Evolutionary conservation across 2,888 invertebrate genomes (phyloP).

Genomic region (Orchestes rusci): DNA sequence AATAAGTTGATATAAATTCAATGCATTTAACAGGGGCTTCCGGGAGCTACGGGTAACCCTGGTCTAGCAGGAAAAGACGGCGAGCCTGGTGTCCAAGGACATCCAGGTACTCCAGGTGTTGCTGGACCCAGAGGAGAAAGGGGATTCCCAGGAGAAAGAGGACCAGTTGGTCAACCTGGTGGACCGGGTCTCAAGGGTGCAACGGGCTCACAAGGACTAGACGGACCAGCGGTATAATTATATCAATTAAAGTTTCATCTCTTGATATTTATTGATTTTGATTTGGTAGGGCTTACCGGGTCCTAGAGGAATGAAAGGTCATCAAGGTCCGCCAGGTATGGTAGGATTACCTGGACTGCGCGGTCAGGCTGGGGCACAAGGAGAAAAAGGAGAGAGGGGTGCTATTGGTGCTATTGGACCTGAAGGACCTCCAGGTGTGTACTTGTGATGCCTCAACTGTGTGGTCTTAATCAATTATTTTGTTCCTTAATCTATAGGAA

Average conservation of each 20-base stretch:
- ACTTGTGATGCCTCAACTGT: too few species aligned
- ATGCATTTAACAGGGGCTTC: conserved; percentile 52
- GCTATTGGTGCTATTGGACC: conserved; percentile 61
- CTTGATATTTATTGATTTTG: too few species aligned
- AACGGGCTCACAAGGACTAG: conserved; percentile 58
- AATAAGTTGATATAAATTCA: too few species aligned
- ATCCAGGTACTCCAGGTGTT: conserved; percentile 49
- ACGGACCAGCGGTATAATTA: conserved; percentile 56
- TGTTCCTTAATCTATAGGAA: conserved; percentile 13
- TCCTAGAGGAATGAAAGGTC: conserved; percentile 61
- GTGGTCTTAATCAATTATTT: too few species aligned
- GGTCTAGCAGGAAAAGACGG: conserved; percentile 78
- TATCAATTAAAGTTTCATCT: not conserved
- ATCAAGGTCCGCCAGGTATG: conserved; percentile 61
- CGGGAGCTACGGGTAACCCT: conserved; percentile 64
- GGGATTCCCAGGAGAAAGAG: conserved; percentile 72
- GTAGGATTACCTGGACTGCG: conserved; percentile 64
- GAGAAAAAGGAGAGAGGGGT: conserved; percentile 73
- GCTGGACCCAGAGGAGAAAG: conserved; percentile 53
- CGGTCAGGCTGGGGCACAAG: conserved; percentile 58
- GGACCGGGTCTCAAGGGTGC: conserved; percentile 58
- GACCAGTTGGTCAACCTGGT: conserved; percentile 62
- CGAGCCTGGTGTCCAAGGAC: conserved; percentile 63
- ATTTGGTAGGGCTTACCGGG: conserved; percentile 58
- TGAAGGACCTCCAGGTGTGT: conserved; percentile 65